Conservation (phyloP, 2,113 vertebrate genomes). For the human region DNA sequence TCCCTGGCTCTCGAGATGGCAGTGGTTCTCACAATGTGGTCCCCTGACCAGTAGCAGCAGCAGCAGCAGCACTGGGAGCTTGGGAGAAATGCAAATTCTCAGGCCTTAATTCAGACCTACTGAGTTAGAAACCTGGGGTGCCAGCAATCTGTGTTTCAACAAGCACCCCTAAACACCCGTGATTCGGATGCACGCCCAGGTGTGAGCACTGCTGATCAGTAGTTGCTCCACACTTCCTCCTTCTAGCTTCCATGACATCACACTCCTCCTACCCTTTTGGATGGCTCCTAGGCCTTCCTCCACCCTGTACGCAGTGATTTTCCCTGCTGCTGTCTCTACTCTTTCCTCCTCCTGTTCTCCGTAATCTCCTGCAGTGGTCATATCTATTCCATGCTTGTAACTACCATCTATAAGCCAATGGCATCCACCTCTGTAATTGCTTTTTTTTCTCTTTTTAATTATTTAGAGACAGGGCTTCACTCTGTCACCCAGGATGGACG, state of each 20-base stretch:
- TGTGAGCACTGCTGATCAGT: not conserved
- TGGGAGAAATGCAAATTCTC: not conserved
- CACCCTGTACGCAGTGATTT: not conserved
- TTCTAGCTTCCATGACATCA: not conserved
- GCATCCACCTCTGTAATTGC: not conserved
- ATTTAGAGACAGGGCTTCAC: no score
- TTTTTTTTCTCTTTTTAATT: not conserved
- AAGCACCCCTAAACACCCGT: not conserved
- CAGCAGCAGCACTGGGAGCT: not conserved
- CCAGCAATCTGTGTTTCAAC: not conserved
- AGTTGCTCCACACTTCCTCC: not conserved
- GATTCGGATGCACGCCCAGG: not conserved
- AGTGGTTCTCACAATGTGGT: not conserved
- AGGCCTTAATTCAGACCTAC: not conserved
- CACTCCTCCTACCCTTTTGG: not conserved
- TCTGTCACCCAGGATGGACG: no score
- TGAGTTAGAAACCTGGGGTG: not conserved
- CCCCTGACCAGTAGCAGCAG: not conserved
- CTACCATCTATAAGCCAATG: not conserved
- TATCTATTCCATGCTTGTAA: not conserved
- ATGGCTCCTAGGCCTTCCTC: not conserved
- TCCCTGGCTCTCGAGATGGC: not conserved
- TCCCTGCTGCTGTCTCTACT: not conserved
- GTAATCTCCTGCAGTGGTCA: not conserved
- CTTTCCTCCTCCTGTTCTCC: conserved; percentile 3